Evolutionary conservation across 2,113 vertebrate genomes (phyloP), one percentile per base, ranked within the genome.

Genomic region (Shinisaurus crocodilurus): DNA sequence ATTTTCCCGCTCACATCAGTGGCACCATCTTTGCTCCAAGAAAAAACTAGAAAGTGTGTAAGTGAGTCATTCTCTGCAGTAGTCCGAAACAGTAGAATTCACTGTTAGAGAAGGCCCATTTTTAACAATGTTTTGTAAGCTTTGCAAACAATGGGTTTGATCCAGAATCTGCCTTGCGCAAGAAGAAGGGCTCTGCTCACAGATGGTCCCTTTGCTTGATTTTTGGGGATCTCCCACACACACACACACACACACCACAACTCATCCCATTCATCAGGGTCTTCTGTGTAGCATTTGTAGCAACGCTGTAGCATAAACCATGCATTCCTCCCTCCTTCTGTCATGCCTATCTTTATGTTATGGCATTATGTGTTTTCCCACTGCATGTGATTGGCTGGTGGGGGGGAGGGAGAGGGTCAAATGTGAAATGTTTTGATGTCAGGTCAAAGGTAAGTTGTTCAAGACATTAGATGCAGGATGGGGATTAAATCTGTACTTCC

Each of bases 221-320:
- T 54, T 54, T 54, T 7, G 50, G 9, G 50, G 50, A 54, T 7
- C 50, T 10, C 50, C 50, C n/a, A n/a, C n/a, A n/a, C n/a, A n/a
- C n/a, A n/a, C n/a, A n/a, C n/a, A n/a, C 50, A 54, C 48, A 50
- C 48, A 50, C 50, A 54, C 50, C 50, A 54, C 50, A 54, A 10
- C 50, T 54, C 50, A 54, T 10, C 50, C 5, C 50, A 7, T 10
- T 54, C 4, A 48, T 48, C 48, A 48, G 48, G 48, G 48, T 54
- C 50, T 54, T 54, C 50, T 54, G 50, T 54, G 50, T 54, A 54
- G 50, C 50, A 54, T 54, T 54, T 54, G 50, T 54, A 54, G 5
- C 5, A 8, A 54, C 9, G 1, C 1, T 54, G 50, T 10, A 1
- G 10, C 50, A 3, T 2, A 50, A 79, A 32, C 1, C 1, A 12